Base-by-base conservation (phyloP, 2,888 invertebrate species). In the Drosophila setosimentum region DNA sequence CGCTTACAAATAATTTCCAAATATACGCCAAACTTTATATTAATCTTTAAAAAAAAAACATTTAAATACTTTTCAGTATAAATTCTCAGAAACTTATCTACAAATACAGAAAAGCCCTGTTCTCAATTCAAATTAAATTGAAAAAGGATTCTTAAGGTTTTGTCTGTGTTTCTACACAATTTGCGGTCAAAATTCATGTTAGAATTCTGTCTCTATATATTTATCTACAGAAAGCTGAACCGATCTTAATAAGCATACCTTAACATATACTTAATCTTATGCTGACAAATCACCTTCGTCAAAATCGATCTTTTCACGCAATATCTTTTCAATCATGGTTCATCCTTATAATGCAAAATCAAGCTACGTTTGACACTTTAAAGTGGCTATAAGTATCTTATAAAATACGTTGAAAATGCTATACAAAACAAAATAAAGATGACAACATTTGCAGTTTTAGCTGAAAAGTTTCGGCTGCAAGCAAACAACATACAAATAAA, bases 401-500 rank as follows among this genome's bases (percentile, higher is more conserved):
- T 45, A 45, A 24, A 45, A 45, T 45, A 13, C 21, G 24, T 2
- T 8, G 2, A 30, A 24, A 45, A 37, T 30, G n/a, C 40, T n/a
- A 2, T 48, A 51, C 6, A 16, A 24, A 16, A 51, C 32, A 5
- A 54, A 32, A 64, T 65, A 45, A 42, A 30, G 62, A 42, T 48
- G 21, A 13, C n/a, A 49, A 60, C 63, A 37, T 53, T 53, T 55
- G 35, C 18, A 1, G 4, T 33, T 33, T 32, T 53, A 11, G 27
- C 35, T 45, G 11, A 45, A 57, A 18, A 50, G 59, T 53, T 27
- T 58, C 60, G 50, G 40, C 5, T 32, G 18, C 53, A 27, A 32
- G 16, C 35, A 18, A 24, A 24, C 11, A 27, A 18, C 30, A 61
- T 68, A 69, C 72, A 73, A 79, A 82, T 76, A 68, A 75, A 68